Percentiles rank a stretch among this genome's conserved stretches.
These are phyloP conservation scores for Cryptus armator DNA, from an alignment of 2,888 invertebrate genomes.

Conservation along the genomic window DNA sequence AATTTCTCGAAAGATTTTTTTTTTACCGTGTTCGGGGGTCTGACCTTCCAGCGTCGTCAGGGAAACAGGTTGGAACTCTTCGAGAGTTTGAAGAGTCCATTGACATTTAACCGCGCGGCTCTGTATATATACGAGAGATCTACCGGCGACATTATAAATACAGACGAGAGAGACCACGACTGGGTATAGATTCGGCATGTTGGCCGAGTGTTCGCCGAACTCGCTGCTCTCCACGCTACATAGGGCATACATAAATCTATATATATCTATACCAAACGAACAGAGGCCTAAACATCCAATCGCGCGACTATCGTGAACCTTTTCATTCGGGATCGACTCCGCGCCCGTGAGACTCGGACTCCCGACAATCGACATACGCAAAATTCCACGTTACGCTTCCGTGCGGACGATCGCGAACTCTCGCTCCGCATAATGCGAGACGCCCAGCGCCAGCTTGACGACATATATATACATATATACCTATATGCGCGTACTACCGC, in stretches of 20 bases:
- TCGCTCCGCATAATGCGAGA: slow-evolving; percentile 33
- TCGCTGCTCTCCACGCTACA: neutral
- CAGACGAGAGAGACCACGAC: neutral
- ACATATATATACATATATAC: neutral
- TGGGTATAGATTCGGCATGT: slow-evolving; percentile 38
- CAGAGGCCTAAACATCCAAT: neutral
- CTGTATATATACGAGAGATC: slow-evolving; percentile 26
- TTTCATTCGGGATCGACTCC: slow-evolving; percentile 6
- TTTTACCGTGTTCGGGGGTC: neutral
- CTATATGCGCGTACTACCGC: slow-evolving; percentile 3
- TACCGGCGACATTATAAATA: slow-evolving; percentile 5
- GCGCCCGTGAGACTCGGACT: neutral
- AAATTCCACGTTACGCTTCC: slow-evolving; percentile 30
- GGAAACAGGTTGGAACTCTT: slow-evolving; percentile 57
- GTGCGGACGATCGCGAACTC: slow-evolving; percentile 8
- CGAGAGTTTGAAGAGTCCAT: slow-evolving; percentile 65
- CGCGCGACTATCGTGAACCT: slow-evolving; percentile 3
- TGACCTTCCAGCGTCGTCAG: slow-evolving; percentile 30
- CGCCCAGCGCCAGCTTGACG: slow-evolving; percentile 18
- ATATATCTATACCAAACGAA: neutral
- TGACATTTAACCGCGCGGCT: slow-evolving; percentile 58
- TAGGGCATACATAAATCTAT: neutral
- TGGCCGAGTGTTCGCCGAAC: slow-evolving; percentile 19
- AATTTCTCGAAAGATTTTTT: neutral
- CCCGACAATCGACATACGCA: slow-evolving; percentile 16